Percentiles rank a stretch among this genome's conserved stretches.
These are phyloP conservation scores for Zosterops japonicus DNA, from an alignment of 2,113 vertebrate genomes.

Conservation along the genomic window DNA sequence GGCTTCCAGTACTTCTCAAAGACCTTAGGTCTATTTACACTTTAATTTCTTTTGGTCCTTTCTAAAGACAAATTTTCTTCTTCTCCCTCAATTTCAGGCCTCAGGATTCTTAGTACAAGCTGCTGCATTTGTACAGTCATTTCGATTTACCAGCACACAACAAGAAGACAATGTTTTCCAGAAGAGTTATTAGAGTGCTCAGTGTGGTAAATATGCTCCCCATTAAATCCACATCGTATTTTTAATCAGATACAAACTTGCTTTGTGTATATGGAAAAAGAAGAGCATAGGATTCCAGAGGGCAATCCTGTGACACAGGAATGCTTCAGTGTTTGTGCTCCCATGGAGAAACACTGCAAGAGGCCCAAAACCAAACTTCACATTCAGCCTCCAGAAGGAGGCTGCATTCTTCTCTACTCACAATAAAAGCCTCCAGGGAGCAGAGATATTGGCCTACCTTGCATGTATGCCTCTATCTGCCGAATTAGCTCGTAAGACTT, in stretches of 20 bases:
- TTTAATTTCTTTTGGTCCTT: background rate
- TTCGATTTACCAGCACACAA: background rate
- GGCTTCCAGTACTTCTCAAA: background rate
- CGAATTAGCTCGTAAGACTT: constrained; percentile 97
- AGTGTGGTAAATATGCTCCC: background rate
- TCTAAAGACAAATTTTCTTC: background rate
- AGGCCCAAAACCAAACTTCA: background rate
- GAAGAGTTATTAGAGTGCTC: background rate
- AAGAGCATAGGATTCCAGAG: background rate
- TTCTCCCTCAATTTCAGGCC: background rate
- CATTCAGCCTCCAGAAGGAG: background rate
- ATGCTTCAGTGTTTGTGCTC: background rate
- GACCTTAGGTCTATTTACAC: background rate
- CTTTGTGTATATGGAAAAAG: background rate
- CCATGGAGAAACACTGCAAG: background rate
- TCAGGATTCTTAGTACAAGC: background rate
- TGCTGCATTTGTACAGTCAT: background rate
- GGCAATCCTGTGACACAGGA: background rate
- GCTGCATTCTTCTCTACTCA: background rate
- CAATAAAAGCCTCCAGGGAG: background rate
- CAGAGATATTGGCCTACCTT: constrained; percentile 77
- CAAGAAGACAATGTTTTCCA: background rate
- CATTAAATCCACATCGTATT: background rate
- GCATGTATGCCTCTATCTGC: constrained; percentile 92
- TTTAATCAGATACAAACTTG: background rate